Evolutionary conservation across 2,888 invertebrate genomes (phyloP), one percentile per base, ranked within the genome.

Genomic region (Drosophila koepferae): DNA sequence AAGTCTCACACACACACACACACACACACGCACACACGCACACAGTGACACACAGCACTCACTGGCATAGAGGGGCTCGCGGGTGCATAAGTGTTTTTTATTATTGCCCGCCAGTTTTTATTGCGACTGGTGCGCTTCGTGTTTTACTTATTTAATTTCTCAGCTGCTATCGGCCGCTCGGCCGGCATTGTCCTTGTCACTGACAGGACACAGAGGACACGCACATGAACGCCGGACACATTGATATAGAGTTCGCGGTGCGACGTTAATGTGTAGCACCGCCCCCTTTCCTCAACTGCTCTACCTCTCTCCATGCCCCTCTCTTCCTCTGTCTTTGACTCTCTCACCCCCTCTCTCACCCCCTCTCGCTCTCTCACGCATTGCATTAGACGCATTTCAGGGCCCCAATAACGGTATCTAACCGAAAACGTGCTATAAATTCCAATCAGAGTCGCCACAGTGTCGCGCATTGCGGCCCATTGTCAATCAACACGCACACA

Each of bases 71-170:
- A n/a, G 38, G 16, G 44, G 44, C 8, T 38, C 20, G 44, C 55
- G 56, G 51, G 10, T 20, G 41, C 48, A 60, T 36, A 63, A 58
- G 58, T 63, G 44, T 51, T 55, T 67, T 81, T 84, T 85, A 86
- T 80, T 86, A 88, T 88, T 69, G 71, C 72, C 62, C 65, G 54
- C 68, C 72, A 54, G 81, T 71, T 84, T 84, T 84, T 84, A 84
- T 84, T 83, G 86, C 89, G 44, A 69, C 53, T 55, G 62, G 48
- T 43, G 31, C 58, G 60, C 60, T 63, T 63, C 72, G 77, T 81
- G 82, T 74, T 89, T 89, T 84, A 81, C 87, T 85, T 89, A 85
- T 82, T 82, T 85, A 87, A 89, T 86, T 87, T 81, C 84, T 86
- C 80, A 66, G 58, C 72, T 67, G 55, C 48, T 59, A 58, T 63